Conservation (phyloP, 2,888 invertebrate genomes). For the Anthophora plumipes region DNA sequence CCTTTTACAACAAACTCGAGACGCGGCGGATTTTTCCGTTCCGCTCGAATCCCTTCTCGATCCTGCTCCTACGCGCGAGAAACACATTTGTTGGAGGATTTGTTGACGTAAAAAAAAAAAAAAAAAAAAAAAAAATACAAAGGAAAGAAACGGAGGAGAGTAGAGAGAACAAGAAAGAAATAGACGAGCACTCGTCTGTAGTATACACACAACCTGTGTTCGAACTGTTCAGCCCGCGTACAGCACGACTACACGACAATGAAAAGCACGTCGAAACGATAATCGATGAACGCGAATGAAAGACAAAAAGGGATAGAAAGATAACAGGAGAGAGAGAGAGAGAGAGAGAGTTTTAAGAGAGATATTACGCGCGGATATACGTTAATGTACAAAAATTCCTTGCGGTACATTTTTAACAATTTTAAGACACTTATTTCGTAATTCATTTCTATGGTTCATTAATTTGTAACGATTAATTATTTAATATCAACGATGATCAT, state of each 20-base stretch:
- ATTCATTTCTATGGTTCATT: constrained; percentile 69
- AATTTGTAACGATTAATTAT: constrained; percentile 58
- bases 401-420: constrained; percentile 77
- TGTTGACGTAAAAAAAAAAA: too few relatives aligned
- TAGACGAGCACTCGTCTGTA: not conserved
- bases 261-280: constrained; percentile 49
- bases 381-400: constrained; percentile 75
- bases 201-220: constrained; percentile 64
- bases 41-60: constrained; percentile 5
- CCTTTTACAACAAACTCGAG: constrained; percentile 32
- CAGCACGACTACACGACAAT: constrained; percentile 33
- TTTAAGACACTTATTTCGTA: constrained; percentile 69
- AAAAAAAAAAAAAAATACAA: too few relatives aligned
- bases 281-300: constrained; percentile 44
- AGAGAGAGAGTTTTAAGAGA: constrained; percentile 29
- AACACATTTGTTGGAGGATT: constrained; percentile 15
- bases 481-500: constrained; percentile 72
- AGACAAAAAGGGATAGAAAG: not conserved
- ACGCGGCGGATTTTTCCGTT: constrained; percentile 20
- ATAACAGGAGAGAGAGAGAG: constrained; percentile 4
- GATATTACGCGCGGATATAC: constrained; percentile 65
- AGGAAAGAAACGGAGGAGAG: too few relatives aligned
- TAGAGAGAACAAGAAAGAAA: not conserved
- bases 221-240: constrained; percentile 58
- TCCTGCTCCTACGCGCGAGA: constrained; percentile 11